Evolutionary conservation across 2,888 invertebrate species (phyloP), one percentile per base, ranked within the genome.

Genomic region (Zelleria hepariella): DNA sequence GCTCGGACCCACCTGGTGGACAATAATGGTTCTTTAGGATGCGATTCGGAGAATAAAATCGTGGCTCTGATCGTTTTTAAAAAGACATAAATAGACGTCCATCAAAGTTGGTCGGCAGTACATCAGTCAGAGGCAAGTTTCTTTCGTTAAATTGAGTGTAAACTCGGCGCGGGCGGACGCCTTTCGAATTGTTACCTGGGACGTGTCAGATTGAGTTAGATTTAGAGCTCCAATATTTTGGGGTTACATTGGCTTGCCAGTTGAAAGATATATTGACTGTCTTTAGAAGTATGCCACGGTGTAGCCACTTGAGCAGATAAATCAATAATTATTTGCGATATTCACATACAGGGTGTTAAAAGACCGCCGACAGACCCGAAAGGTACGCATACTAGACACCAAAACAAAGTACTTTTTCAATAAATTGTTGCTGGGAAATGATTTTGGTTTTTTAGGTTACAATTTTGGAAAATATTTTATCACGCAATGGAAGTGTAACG

Each of bases 1-100:
- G 2, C 96, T 95, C 1, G 96, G 95, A 2, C 97, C 97, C 42
- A 97, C 96, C 93, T 93, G 68, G 5, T 15, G 24, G 25, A 4
- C 8, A n/a, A 18, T 18, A 10, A 7, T 32, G 6, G 10, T 8
- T 32, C 5, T 32, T 8, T 5, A 10, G 32, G 32, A 5, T 8
- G 32, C 32, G 10, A 32, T 5, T 32, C 32, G 32, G 5, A 5
- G 10, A 32, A 32, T 32, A 7, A 32, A 7, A 32, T 32, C 32
- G 32, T 32, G 32, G 5, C 32, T 32, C n/a, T n/a, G n/a, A n/a
- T n/a, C n/a, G n/a, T n/a, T n/a, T n/a, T n/a, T n/a, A n/a, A n/a
- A n/a, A n/a, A n/a, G 32, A 7, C 10, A 5, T 32, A 7, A 32
- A 32, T 32, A 5, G 32, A 7, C 32, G 32, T 32, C 10, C 6